A percentile compares a stretch with the other conserved stretches of the same genome.
These are phyloP conservation scores for Synergus gifuensis DNA, from an alignment of 2,888 invertebrate species.

Conservation along the genomic window DNA sequence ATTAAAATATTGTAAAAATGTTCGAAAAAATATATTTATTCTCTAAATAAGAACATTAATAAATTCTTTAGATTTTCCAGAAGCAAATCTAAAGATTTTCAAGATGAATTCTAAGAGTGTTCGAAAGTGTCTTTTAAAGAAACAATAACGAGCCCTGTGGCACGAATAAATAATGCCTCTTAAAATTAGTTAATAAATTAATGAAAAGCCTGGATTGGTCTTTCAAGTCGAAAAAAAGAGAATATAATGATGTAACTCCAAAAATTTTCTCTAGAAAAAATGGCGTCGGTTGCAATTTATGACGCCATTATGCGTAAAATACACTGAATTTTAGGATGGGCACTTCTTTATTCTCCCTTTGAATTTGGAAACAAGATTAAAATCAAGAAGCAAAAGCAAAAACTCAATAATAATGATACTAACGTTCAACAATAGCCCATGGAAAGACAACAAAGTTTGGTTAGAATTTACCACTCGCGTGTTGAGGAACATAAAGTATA, in stretches of 20 bases:
- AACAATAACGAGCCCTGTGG: not conserved
- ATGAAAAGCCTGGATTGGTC: not conserved
- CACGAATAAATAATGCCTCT: not conserved
- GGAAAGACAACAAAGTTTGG: not conserved
- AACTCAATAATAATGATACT: not conserved
- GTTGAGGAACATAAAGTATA: not conserved
- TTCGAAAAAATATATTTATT: not conserved
- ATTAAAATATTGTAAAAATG: not conserved
- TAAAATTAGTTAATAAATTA: not conserved
- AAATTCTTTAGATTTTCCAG: not conserved
- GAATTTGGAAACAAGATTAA: not conserved
- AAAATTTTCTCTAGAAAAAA: constrained; percentile 4
- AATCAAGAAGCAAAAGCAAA: not conserved
- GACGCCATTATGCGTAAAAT: constrained; percentile 33
- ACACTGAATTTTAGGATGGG: not conserved
- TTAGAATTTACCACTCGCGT: not conserved
- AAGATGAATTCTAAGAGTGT: not conserved
- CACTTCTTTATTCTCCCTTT: not conserved
- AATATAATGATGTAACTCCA: constrained; percentile 9
- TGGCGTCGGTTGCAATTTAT: constrained; percentile 15
- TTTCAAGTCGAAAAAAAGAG: not conserved
- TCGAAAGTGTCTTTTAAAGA: not conserved
- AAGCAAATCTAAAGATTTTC: not conserved
- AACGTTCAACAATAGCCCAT: not conserved
- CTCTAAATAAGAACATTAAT: not conserved